Percentiles rank a stretch among this genome's conserved stretches.
phyloP scores from a whole-genome alignment of 1,140 invertebrate species.

The Saccostrea cuccullata region DNA sequence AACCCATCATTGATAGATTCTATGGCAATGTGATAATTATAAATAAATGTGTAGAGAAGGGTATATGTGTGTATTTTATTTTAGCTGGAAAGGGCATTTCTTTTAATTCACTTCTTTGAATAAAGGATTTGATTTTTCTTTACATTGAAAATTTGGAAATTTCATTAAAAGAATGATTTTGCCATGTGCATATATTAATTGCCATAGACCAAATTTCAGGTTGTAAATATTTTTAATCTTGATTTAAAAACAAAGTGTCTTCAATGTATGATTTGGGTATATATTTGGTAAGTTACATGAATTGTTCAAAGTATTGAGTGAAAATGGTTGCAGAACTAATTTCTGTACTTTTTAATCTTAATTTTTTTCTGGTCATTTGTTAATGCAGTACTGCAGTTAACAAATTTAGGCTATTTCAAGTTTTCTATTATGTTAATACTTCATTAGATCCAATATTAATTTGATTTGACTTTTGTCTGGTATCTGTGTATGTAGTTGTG shows the following conservation, averaged over 20 bases:
- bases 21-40: conserved; percentile 30
- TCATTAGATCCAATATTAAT: conserved; percentile 4
- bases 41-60: conserved; percentile 35
- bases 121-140: too few species aligned
- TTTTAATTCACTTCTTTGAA: background rate
- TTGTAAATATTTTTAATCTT: background rate
- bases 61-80: conserved; percentile 19
- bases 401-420: conserved; percentile 18
- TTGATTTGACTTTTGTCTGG: conserved; percentile 19
- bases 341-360: background rate
- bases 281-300: background rate
- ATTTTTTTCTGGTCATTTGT: background rate
- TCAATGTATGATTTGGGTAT: background rate
- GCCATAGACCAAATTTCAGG: conserved; percentile 17
- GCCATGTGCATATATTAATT: background rate
- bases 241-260: background rate
- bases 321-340: background rate
- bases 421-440: background rate
- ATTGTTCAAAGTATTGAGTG: background rate
- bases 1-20: conserved; percentile 25
- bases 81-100: background rate
- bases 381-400: background rate
- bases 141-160: background rate
- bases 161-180: background rate
- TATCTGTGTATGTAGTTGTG: conserved; percentile 31